Evolutionary conservation across 2,888 invertebrate species (phyloP), one percentile per base, ranked within the genome.

Genomic region (Cosmopolites sordidus): DNA sequence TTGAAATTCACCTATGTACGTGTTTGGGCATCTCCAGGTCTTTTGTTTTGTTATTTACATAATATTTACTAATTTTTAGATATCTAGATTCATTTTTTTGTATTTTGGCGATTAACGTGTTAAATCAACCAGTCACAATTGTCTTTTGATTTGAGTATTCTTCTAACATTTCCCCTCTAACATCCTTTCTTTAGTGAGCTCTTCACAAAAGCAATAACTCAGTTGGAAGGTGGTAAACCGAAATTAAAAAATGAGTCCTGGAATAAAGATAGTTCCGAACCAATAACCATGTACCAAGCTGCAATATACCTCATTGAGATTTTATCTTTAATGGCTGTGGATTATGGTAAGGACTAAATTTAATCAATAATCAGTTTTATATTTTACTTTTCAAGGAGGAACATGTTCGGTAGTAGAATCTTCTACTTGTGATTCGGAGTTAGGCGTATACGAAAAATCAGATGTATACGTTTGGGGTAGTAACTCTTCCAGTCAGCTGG

Each of bases 381-480:
- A 15, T 40, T 16, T 42, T 41, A 15, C 4, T 16, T 51, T 18
- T 42, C 1, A 15, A 53, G 58, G 58, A 8, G 69, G 69, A 8
- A 65, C 67, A 15, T 70, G 70, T 60, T 64, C 69, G 0, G 62
- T 65, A 3, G 58, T 63, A 2, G 68, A 68, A 51, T 51, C 64
- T 4, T 54, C 59, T 6, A 54, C 46, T 14, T 56, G 61, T 3
- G 65, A 66, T 27, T 46, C 58, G 16, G 66, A 66, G 47, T 33
- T 62, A 30, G 65, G 64, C 41, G 64, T 55, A 18, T 66, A 53
- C 27, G 74, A 77, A 62, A 73, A 71, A 54, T 74, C 75, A 58
- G 79, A 80, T 64, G 80, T 81, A 11, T 83, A 76, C 67, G 79
- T 82, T 15, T 83, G 83, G 82, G 83, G 83, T 1, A 82, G 81